Evolutionary conservation across 1,140 invertebrate genomes (phyloP).

Genomic region (Drosophila takahashii): DNA sequence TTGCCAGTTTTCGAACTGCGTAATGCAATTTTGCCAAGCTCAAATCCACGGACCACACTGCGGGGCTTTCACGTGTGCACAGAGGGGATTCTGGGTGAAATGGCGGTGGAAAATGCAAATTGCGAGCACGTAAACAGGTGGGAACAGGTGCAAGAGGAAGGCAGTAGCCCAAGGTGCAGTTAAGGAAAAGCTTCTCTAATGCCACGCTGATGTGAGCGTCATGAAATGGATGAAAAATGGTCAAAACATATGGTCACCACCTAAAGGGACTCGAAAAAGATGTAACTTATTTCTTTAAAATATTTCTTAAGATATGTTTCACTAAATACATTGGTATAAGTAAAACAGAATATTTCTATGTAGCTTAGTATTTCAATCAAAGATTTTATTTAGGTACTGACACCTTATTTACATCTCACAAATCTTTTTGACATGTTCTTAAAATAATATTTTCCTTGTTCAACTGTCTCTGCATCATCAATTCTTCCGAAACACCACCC

Average conservation of each 20-base stretch:
- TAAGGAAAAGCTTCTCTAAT: slow-evolving; percentile 35
- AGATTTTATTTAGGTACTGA: neutral
- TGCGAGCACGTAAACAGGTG: slow-evolving; percentile 66
- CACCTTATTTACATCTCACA: too few relatives aligned
- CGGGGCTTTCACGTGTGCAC: slow-evolving; percentile 33
- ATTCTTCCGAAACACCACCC: neutral
- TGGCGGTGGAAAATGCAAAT: slow-evolving; percentile 53
- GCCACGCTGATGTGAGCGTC: slow-evolving; percentile 6
- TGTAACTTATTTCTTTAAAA: neutral
- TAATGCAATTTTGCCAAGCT: slow-evolving; percentile 58
- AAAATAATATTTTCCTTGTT: neutral
- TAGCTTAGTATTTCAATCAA: neutral
- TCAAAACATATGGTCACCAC: neutral
- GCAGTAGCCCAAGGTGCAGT: slow-evolving; percentile 14
- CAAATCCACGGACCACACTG: slow-evolving; percentile 34
- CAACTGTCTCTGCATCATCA: neutral
- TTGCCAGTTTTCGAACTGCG: slow-evolving; percentile 36
- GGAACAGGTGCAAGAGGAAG: slow-evolving; percentile 30
- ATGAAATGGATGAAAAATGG: slow-evolving; percentile 18
- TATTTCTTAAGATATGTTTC: too few relatives aligned
- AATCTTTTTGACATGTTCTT: too few relatives aligned
- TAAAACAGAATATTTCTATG: too few relatives aligned
- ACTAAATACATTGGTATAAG: neutral
- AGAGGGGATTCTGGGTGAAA: neutral
- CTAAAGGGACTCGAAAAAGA: neutral